Conservation (phyloP, 2,888 invertebrate species). For the Xylocampa areola region DNA sequence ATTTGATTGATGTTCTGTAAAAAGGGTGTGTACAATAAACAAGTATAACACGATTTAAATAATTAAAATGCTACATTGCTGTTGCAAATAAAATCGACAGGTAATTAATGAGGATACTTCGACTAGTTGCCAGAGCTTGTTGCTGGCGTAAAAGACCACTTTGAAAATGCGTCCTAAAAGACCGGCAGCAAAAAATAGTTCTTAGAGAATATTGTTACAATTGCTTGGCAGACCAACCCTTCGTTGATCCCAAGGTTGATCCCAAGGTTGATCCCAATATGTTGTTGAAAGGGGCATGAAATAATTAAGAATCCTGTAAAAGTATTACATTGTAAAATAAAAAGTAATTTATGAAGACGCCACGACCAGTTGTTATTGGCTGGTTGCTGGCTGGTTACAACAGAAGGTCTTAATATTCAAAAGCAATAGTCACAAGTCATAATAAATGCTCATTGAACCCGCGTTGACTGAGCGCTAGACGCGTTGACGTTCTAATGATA, state of each 20-base stretch:
- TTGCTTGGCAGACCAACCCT: no score
- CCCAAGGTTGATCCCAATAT: no score
- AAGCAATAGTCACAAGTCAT: constrained; percentile 39
- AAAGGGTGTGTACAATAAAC: not conserved
- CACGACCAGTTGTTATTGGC: no score
- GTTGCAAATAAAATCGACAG: constrained; percentile 18
- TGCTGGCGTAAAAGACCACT: no score
- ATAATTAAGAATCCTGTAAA: no score
- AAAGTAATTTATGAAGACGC: no score
- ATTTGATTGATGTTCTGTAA: constrained; percentile 13
- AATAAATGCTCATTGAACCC: constrained; percentile 57
- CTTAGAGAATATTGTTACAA: no score
- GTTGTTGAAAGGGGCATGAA: no score
- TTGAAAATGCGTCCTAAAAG: no score
- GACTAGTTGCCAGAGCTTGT: constrained; percentile 13
- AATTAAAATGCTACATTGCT: constrained; percentile 10
- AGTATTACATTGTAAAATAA: no score
- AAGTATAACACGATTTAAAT: not conserved
- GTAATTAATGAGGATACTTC: constrained; percentile 4
- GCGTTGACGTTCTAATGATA: constrained; percentile 67
- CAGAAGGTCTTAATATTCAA: constrained; percentile 57
- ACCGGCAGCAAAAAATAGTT: no score
- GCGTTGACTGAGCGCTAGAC: constrained; percentile 46
- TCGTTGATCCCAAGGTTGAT: no score
- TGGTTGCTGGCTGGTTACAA: constrained; percentile 20